Base-by-base conservation (phyloP, 92 coral and sea anemone species). In the Porites divaricata region DNA sequence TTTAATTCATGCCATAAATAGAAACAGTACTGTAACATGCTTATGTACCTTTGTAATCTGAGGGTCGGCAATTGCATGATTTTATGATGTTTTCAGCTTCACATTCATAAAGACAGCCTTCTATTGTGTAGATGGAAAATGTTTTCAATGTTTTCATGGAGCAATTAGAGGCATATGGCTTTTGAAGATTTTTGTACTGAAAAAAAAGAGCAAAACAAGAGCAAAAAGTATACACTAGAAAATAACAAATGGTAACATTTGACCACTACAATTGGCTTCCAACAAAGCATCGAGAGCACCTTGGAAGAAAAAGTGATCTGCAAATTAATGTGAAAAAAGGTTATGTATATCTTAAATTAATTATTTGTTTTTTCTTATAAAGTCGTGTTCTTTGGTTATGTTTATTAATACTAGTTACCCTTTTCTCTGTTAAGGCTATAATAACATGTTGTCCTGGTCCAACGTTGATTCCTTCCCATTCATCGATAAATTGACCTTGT, bases 101-200 rank as follows among this genome's bases (percentile, higher is more conserved):
- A 56, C 90, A 86, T n/a, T 86, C 86, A 23, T 48, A 79, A 8
- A 76, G 14, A 63, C 90, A 86, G 4, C 90, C 90, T 6, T 86
- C 80, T 16, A 17, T 0, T 13, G 90, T 79, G 74, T 86, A 86
- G 50, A 14, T 71, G 1, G 85, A 48, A 17, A 71, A 16, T 23
- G 80, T 74, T 16, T 74, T 53, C 74, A 79, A 74, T 14, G 14
- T 66, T 23, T 80, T 78, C 22, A 49, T 20, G 15, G 51, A 24
- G 65, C 90, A 86, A n/a, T 71, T 61, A 17, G 90, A 79, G 2
- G 56, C 74, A 22, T 49, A 86, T 0, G 90, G 90, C 68, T 78
- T 59, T 67, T 78, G 22, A 41, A 86, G 78, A 71, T 86, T 86
- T 51, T 72, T 51, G 35, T n/a, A 83, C 87, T 83, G 52, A 9